These are phyloP conservation scores for Zootoca vivipara DNA, from an alignment of 2,113 vertebrate species.

Conservation along the genomic window DNA sequence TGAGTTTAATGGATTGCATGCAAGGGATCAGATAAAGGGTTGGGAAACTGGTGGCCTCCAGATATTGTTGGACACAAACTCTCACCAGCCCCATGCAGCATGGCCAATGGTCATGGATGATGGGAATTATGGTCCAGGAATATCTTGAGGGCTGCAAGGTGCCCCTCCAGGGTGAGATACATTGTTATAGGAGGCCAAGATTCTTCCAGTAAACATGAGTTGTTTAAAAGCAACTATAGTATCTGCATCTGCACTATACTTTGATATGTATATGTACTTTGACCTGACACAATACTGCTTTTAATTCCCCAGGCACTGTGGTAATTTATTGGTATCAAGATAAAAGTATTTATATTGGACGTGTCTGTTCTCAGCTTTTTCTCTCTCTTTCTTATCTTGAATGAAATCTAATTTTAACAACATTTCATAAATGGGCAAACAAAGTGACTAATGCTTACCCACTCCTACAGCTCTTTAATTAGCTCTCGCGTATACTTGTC, in stretches of 20 bases:
- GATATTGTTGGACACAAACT: no score
- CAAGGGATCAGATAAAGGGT: no score
- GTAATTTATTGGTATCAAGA: neutral
- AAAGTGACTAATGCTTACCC: constrained; percentile 7
- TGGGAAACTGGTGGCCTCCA: no score
- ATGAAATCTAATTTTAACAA: constrained; percentile 1
- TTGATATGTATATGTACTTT: no score
- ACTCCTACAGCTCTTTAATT: constrained; percentile 16
- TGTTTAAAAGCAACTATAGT: neutral
- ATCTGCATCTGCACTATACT: neutral
- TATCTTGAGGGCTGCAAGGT: no score
- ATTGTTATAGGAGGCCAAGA: neutral
- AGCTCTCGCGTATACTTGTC: neutral
- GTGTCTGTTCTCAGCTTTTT: neutral
- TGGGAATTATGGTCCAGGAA: no score
- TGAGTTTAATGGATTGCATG: neutral
- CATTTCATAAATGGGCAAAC: constrained; percentile 3
- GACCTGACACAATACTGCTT: neutral
- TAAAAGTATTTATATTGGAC: neutral
- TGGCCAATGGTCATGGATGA: no score
- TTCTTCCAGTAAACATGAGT: neutral
- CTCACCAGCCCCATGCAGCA: no score
- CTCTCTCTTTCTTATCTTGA: neutral
- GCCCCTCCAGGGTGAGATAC: no score
- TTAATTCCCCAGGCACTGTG: neutral